phyloP scores from a whole-genome alignment of 2,113 vertebrate genomes.

The Psettodes erumei region DNA sequence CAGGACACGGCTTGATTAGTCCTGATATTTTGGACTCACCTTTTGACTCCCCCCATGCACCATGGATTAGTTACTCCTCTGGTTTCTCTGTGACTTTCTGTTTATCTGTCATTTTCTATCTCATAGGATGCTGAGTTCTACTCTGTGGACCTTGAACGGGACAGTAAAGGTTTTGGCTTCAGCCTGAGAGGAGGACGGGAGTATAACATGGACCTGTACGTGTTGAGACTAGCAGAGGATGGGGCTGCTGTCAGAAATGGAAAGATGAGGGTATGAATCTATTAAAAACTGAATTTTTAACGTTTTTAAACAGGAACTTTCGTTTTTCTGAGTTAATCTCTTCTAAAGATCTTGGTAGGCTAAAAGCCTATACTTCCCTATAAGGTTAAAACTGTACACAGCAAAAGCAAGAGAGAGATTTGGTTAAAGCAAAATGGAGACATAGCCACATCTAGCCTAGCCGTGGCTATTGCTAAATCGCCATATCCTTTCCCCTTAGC shows the following conservation, averaged over 20 bases:
- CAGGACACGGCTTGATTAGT: conserved; percentile 59
- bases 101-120: conserved; percentile 61
- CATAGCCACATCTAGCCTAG: too few species aligned
- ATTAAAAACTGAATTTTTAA: not conserved
- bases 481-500: too few species aligned
- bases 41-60: conserved; percentile 21
- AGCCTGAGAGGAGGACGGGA: conserved; percentile 96
- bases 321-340: not conserved
- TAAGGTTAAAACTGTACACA: too few species aligned
- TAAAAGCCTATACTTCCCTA: not conserved
- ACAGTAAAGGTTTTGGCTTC: conserved; percentile 97
- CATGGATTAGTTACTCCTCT: conserved; percentile 37
- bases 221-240: conserved; percentile 95
- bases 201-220: conserved; percentile 98
- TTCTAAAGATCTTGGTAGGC: not conserved
- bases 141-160: conserved; percentile 96
- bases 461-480: too few species aligned
- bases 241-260: conserved; percentile 95
- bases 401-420: too few species aligned
- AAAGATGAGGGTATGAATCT: conserved; percentile 92
- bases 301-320: not conserved
- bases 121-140: conserved; percentile 95
- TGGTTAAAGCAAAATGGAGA: too few species aligned
- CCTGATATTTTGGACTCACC: conserved; percentile 48
- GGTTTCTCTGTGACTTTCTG: conserved; percentile 60